phyloP scores from a whole-genome alignment of 1,140 invertebrate genomes.

The Drosophila lacteicornis region DNA sequence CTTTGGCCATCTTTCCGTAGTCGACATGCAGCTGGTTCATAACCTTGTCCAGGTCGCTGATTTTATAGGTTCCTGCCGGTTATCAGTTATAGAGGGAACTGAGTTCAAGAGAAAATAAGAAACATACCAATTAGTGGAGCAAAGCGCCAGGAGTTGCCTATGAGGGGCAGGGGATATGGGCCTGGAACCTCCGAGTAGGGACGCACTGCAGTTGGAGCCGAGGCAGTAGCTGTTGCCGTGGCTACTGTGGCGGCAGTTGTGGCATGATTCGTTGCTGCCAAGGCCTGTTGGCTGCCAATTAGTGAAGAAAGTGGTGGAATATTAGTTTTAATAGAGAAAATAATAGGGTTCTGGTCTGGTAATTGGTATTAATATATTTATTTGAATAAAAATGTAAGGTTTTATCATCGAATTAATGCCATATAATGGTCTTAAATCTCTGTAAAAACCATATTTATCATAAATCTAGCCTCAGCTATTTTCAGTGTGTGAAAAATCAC shows the following conservation, averaged over 20 bases:
- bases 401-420: too few relatives aligned
- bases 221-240: conserved; percentile 7
- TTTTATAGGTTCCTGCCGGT: conserved; percentile 89
- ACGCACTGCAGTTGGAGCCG: conserved; percentile 45
- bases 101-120: background rate
- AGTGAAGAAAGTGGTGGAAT: conserved; percentile 10
- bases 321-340: background rate
- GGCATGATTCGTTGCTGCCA: conserved; percentile 8
- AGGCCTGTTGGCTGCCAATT: conserved; percentile 38
- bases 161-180: conserved; percentile 89
- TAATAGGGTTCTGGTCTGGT: too few relatives aligned
- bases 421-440: background rate
- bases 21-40: conserved; percentile 88
- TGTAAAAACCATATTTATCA: background rate
- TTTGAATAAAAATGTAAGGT: background rate
- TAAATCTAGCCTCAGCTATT: background rate
- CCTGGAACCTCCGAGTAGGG: conserved; percentile 91
- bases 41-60: conserved; percentile 90
- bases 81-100: background rate
- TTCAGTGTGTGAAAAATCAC: conserved; percentile 32
- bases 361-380: too few relatives aligned
- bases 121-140: conserved; percentile 88
- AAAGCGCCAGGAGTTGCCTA: conserved; percentile 93
- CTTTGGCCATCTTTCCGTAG: conserved; percentile 90
- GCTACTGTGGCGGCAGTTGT: conserved; percentile 6